Conservation (phyloP, 1,140 invertebrate genomes). For the Palaemon carinicauda region DNA sequence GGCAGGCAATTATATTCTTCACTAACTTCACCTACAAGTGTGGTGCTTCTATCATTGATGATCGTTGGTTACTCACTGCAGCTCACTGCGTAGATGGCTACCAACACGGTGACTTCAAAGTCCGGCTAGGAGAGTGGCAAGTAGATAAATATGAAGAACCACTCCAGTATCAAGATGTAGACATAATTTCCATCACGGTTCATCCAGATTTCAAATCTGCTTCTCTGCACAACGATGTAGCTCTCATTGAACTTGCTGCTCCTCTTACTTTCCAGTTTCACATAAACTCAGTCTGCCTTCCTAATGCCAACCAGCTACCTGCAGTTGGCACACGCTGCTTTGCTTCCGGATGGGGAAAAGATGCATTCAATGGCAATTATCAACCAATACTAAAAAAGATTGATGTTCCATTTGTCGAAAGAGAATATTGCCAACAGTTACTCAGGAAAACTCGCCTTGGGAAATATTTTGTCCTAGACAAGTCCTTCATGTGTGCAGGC, state of each 20-base stretch:
- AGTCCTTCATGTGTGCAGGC: constrained; percentile 79
- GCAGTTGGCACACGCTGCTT: constrained; percentile 78
- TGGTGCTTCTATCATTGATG: constrained; percentile 85
- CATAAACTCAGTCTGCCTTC: constrained; percentile 62
- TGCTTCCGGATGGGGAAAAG: constrained; percentile 95
- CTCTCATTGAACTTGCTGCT: constrained; percentile 59
- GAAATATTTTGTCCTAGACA: constrained; percentile 70
- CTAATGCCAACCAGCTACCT: constrained; percentile 20
- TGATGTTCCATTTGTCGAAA: constrained; percentile 65
- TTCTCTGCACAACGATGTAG: constrained; percentile 63
- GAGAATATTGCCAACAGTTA: constrained; percentile 68
- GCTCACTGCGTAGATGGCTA: constrained; percentile 80
- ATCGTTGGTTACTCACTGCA: constrained; percentile 84
- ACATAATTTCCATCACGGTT: constrained; percentile 57
- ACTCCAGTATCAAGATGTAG: constrained; percentile 60
- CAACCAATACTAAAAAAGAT: constrained; percentile 82
- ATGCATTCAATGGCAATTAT: constrained; percentile 89
- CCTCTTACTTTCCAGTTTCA: constrained; percentile 61
- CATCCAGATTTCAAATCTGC: constrained; percentile 59
- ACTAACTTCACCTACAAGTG: constrained; percentile 90
- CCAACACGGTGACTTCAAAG: constrained; percentile 77
- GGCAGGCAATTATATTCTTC: constrained; percentile 90
- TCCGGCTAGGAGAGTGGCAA: constrained; percentile 92
- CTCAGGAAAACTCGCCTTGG: constrained; percentile 73
- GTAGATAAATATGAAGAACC: constrained; percentile 91